Percentiles rank a stretch among this genome's conserved stretches.
Evolutionary conservation across 2,113 vertebrate genomes (phyloP).

Genomic region (Silurus meridionalis): DNA sequence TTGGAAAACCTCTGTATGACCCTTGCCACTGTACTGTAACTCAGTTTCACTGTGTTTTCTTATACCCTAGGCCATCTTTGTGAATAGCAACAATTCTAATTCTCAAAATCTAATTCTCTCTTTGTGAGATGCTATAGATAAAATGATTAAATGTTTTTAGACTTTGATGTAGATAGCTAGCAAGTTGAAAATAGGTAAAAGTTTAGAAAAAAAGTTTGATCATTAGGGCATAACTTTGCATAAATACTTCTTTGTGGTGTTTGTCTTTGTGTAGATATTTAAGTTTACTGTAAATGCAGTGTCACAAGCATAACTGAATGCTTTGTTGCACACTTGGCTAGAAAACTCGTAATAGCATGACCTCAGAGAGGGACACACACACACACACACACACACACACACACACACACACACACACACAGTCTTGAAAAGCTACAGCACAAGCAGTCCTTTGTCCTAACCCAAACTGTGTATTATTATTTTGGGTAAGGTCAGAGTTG

Average conservation of each 20-base stretch:
- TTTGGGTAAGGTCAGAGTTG: slow-evolving; percentile 75
- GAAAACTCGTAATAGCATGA: slow-evolving; percentile 1
- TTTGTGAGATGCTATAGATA: no score
- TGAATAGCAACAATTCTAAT: no score
- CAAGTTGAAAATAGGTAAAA: not conserved
- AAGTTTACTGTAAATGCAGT: not conserved
- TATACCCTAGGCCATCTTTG: no score
- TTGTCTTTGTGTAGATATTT: not conserved
- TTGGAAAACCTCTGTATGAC: no score
- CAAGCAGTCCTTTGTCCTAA: slow-evolving; percentile 68
- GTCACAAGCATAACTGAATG: slow-evolving; percentile 7
- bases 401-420: slow-evolving; percentile 32
- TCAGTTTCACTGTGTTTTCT: no score
- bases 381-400: slow-evolving; percentile 19
- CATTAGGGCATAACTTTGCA: not conserved
- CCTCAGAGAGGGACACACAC: slow-evolving; percentile 3
- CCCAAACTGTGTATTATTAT: slow-evolving; percentile 70
- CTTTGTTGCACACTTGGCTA: slow-evolving; percentile 6
- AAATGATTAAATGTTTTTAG: no score
- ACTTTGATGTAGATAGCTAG: not conserved
- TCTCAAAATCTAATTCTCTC: no score
- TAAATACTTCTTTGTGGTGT: slow-evolving; percentile 1
- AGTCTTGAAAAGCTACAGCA: slow-evolving; percentile 51
- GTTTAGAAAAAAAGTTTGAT: not conserved
- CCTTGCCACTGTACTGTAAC: no score